Evolutionary conservation across 1,140 invertebrate genomes (phyloP).

Genomic region (Bradysia coprophila): DNA sequence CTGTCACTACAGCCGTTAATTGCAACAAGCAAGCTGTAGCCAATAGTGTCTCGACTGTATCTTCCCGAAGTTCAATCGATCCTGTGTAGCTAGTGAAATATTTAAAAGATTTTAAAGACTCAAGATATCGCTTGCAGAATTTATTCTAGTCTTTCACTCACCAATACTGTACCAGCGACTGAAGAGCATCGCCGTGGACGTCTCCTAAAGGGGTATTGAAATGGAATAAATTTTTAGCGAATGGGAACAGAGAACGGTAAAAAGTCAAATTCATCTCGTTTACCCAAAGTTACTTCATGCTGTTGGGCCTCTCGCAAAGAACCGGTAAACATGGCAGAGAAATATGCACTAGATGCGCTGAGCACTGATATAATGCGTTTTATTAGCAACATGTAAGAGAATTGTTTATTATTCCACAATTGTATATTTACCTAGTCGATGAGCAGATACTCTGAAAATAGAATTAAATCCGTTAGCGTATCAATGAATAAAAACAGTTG

Average conservation of each 20-base stretch:
- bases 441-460: constrained; percentile 29
- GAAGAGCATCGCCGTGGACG: constrained; percentile 68
- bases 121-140: no score
- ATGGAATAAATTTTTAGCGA: no score
- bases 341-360: constrained; percentile 82
- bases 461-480: not conserved
- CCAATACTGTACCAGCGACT: constrained; percentile 59
- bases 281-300: constrained; percentile 64
- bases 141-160: no score
- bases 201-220: no score
- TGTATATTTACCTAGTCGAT: no score
- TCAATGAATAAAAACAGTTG: not conserved
- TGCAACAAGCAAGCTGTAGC: constrained; percentile 76
- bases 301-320: constrained; percentile 67
- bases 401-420: no score
- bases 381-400: no score
- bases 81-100: constrained; percentile 87
- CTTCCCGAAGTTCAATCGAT: constrained; percentile 56
- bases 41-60: constrained; percentile 69
- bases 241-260: no score
- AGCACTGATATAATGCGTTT: no score
- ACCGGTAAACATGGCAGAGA: constrained; percentile 87
- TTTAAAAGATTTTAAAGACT: no score
- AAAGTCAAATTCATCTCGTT: no score
- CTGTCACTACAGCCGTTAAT: constrained; percentile 69